Percentiles rank a stretch among this genome's conserved stretches.
Conservation (phyloP, 1,140 invertebrate species). For the Druon quercuslanigerum region DNA sequence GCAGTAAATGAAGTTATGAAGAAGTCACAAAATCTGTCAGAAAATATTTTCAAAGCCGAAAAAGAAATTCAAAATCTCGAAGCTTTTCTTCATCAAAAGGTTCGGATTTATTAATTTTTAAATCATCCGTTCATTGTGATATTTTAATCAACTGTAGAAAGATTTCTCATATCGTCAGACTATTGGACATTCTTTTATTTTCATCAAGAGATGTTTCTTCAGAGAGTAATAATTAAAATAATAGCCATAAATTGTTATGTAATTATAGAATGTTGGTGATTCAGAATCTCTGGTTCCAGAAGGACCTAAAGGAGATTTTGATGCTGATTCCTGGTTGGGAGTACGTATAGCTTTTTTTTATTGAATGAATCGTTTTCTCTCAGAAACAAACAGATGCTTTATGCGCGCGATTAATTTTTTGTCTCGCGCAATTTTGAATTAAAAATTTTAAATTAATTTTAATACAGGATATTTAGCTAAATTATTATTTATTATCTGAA, state of each 20-base stretch:
- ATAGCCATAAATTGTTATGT: too few species aligned
- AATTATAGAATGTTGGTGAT: too few species aligned
- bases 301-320: conserved; percentile 41
- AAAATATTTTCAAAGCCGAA: conserved; percentile 56
- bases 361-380: too few species aligned
- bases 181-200: conserved; percentile 2
- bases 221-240: too few species aligned
- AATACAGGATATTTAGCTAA: too few species aligned
- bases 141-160: conserved; percentile 1
- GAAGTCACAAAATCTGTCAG: conserved; percentile 53
- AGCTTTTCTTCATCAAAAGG: not conserved
- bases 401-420: too few species aligned
- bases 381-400: too few species aligned
- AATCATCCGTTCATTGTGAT: not conserved
- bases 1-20: conserved; percentile 56
- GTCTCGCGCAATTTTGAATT: too few species aligned
- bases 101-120: not conserved
- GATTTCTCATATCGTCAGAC: not conserved
- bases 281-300: too few species aligned
- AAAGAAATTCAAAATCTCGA: conserved; percentile 53
- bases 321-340: conserved; percentile 62
- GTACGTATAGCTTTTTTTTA: conserved; percentile 46
- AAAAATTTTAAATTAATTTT: too few species aligned
- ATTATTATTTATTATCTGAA: too few species aligned
- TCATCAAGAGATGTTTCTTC: conserved; percentile 23